phyloP scores from a whole-genome alignment of 2,888 invertebrate species.

The Elgonia sp. region DNA sequence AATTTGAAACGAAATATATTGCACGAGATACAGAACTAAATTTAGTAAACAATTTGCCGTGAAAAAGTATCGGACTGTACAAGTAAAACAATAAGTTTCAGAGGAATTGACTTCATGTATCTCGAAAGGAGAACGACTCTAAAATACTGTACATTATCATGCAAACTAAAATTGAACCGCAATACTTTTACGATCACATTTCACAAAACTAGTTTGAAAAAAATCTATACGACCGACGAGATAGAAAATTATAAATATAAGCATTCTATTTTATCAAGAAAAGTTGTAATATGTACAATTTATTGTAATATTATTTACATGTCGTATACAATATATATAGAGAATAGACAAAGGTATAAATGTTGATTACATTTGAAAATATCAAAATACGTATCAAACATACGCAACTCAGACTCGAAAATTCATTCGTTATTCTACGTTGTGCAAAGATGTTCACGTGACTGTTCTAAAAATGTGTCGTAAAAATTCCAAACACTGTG shows the following conservation, averaged over 20 bases:
- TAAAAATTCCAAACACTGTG: conserved; percentile 23
- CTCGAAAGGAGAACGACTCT: background rate
- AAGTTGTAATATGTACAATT: conserved; percentile 19
- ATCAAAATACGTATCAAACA: background rate
- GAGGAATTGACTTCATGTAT: background rate
- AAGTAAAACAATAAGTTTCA: background rate
- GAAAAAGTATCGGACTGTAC: background rate
- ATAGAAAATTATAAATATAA: conserved; percentile 24
- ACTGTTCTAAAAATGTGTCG: no score
- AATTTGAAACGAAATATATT: no score
- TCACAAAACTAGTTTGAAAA: conserved; percentile 20
- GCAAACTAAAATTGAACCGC: conserved; percentile 6
- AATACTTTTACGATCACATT: conserved; percentile 10
- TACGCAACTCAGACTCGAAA: background rate
- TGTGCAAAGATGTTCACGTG: conserved; percentile 61
- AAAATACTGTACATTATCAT: conserved; percentile 25
- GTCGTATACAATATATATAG: background rate
- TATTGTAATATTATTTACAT: conserved; percentile 26
- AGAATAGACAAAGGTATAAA: background rate
- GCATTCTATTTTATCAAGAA: conserved; percentile 12
- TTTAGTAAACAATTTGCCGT: background rate
- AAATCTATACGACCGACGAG: background rate
- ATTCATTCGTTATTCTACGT: conserved; percentile 46
- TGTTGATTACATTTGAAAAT: background rate
- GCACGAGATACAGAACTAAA: background rate